Percentiles rank a stretch among this genome's conserved stretches.
These are phyloP conservation scores for Falco concolor DNA, from an alignment of 2,797 vertebrate species.

Conservation along the genomic window DNA sequence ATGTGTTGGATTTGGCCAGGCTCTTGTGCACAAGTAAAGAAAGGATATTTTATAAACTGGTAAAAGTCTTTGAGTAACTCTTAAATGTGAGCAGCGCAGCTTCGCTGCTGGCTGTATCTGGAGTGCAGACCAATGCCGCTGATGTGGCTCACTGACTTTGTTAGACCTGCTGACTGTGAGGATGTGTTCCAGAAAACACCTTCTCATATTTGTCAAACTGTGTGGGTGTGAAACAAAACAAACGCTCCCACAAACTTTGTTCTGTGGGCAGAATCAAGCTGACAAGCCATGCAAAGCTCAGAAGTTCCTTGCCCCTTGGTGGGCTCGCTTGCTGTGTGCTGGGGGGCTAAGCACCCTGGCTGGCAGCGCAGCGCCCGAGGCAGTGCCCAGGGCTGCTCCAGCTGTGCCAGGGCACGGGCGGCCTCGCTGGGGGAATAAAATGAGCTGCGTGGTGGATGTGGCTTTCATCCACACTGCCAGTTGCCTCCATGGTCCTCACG, in stretches of 20 bases:
- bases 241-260: not conserved
- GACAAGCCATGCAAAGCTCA: not conserved
- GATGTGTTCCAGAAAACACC: not conserved
- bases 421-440: not conserved
- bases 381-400: accelerated
- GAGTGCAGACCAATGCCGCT: accelerated
- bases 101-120: not conserved
- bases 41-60: not conserved
- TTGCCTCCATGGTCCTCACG: not conserved
- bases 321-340: not conserved
- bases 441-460: accelerated
- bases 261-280: not conserved
- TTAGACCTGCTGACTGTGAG: not conserved
- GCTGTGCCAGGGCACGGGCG: not conserved
- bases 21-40: not conserved
- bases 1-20: not conserved
- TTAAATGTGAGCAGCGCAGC: not conserved
- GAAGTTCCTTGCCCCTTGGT: not conserved
- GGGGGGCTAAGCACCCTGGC: not conserved
- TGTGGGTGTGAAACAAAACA: not conserved
- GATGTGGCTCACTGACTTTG: not conserved
- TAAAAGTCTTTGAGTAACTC: not conserved
- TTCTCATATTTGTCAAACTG: not conserved
- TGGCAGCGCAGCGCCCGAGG: not conserved
- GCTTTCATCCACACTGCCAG: not conserved